A percentile compares a stretch with the other conserved stretches of the same genome.
Evolutionary conservation across 2,113 vertebrate species (phyloP).

Genomic region (Ptilorrhoa leucosticta): DNA sequence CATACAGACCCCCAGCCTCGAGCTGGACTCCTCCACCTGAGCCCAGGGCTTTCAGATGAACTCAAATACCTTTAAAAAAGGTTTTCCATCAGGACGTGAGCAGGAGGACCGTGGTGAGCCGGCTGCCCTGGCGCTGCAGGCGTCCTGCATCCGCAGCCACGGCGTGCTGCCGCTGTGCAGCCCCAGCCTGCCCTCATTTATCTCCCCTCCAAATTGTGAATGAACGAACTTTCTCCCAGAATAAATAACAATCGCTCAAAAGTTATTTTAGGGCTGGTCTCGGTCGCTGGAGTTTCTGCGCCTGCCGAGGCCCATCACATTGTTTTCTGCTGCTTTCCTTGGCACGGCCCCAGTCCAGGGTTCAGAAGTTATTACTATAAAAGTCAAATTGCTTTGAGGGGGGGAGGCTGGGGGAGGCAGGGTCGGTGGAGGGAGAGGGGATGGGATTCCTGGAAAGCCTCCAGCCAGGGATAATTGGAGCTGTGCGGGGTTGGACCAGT

Average conservation of each 20-base stretch:
- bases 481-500: background rate
- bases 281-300: conserved; percentile 42
- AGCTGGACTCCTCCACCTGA: background rate
- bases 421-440: background rate
- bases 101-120: fast-evolving
- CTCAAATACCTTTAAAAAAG: background rate
- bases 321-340: conserved; percentile 64
- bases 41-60: background rate
- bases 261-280: conserved; percentile 63
- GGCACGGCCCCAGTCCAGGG: conserved; percentile 48
- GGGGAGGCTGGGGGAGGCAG: background rate
- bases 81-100: background rate
- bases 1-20: background rate
- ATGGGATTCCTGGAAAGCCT: conserved; percentile 47
- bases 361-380: conserved; percentile 69
- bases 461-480: conserved; percentile 39
- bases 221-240: conserved; percentile 61
- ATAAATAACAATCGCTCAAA: conserved; percentile 54
- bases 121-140: background rate
- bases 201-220: conserved; percentile 45
- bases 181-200: background rate
- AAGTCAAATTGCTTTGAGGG: conserved; percentile 60
- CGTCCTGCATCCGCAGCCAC: background rate
- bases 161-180: background rate
- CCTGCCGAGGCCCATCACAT: conserved; percentile 57